Percentiles rank a stretch among this genome's conserved stretches.
These are phyloP conservation scores for Pilophorus perplexus DNA, from an alignment of 2,888 invertebrate genomes.

Conservation along the genomic window DNA sequence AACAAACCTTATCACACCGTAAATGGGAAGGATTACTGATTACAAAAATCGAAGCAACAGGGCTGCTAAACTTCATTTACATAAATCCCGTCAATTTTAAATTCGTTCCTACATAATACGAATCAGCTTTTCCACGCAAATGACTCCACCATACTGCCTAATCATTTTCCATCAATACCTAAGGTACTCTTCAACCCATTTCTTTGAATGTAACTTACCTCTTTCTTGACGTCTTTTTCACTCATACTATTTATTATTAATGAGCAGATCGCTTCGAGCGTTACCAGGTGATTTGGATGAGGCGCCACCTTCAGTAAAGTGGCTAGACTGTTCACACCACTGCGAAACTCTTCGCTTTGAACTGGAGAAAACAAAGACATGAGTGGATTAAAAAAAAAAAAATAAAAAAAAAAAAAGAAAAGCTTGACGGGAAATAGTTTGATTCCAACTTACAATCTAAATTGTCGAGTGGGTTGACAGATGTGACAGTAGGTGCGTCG, in stretches of 20 bases:
- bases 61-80: no score
- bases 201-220: no score
- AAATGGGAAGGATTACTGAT: no score
- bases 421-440: background rate
- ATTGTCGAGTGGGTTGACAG: conserved; percentile 79
- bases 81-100: no score
- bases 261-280: conserved; percentile 64
- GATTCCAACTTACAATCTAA: conserved; percentile 70
- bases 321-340: conserved; percentile 76
- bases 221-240: conserved; percentile 41
- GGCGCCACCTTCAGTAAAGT: conserved; percentile 73
- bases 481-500: conserved; percentile 68
- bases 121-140: no score
- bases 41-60: no score
- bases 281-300: conserved; percentile 76
- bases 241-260: conserved; percentile 35
- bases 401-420: background rate
- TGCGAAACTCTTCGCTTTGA: conserved; percentile 75
- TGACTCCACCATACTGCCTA: no score
- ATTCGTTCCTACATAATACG: no score
- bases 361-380: conserved; percentile 58
- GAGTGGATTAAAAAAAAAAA: background rate
- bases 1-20: no score
- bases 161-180: no score
- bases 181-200: no score